Evolutionary conservation across 1,140 invertebrate species (phyloP).

Genomic region (Drosophila tani): DNA sequence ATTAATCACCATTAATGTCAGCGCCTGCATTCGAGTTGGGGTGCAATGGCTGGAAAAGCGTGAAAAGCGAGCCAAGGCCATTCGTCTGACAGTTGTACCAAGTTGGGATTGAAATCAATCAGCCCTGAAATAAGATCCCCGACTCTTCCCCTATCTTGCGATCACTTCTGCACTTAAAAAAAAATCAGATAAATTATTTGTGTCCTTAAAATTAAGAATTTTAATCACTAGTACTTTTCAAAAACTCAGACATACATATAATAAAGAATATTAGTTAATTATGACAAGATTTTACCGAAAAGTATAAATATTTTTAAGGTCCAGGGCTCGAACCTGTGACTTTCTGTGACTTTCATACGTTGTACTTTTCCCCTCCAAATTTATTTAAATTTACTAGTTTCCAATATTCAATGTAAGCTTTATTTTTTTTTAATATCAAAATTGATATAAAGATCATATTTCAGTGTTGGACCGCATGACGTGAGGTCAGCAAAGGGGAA

Average conservation of each 20-base stretch:
- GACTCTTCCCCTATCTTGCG: not conserved
- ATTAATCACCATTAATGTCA: slow-evolving; percentile 83
- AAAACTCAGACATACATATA: too few species aligned
- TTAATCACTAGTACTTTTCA: too few species aligned
- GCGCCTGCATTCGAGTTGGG: slow-evolving; percentile 32
- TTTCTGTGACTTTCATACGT: too few species aligned
- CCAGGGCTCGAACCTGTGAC: too few species aligned
- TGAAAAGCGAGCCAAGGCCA: slow-evolving; percentile 77
- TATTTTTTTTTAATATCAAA: not conserved
- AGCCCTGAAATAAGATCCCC: slow-evolving; percentile 50
- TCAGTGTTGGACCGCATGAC: slow-evolving; percentile 28
- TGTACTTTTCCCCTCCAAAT: too few species aligned
- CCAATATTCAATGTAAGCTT: too few species aligned
- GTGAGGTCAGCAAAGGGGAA: slow-evolving; percentile 64
- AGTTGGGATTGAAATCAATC: slow-evolving; percentile 63
- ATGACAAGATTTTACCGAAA: too few species aligned
- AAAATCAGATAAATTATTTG: not conserved
- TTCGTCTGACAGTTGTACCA: not conserved
- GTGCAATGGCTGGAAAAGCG: slow-evolving; percentile 78
- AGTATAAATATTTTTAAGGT: too few species aligned
- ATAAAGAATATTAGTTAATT: too few species aligned
- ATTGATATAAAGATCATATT: not conserved
- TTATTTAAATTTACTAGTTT: too few species aligned
- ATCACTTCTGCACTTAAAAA: not conserved
- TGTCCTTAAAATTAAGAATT: too few species aligned